Conservation (phyloP, 1,140 invertebrate species). For the Drosophila murphyi region DNA sequence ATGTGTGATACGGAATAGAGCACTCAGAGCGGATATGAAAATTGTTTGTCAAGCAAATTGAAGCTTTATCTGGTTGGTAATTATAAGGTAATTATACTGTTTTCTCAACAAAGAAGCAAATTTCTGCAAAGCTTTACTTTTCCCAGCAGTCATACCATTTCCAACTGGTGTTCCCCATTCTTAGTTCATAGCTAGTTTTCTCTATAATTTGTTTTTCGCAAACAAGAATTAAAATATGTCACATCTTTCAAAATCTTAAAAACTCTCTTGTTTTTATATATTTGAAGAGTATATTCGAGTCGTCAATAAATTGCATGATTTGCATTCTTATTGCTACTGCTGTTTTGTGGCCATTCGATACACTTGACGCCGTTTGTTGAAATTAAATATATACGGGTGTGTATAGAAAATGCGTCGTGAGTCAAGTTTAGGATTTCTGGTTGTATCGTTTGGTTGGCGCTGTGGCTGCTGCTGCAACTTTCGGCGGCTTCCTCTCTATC, state of each 20-base stretch:
- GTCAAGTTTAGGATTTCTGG: slow-evolving; percentile 77
- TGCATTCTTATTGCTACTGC: slow-evolving; percentile 5
- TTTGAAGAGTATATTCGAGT: slow-evolving; percentile 8
- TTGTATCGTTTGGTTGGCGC: slow-evolving; percentile 48
- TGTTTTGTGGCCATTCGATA: slow-evolving; percentile 62
- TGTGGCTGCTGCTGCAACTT: background rate
- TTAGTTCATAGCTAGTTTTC: background rate
- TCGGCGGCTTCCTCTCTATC: slow-evolving; percentile 23
- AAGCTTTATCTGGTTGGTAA: background rate
- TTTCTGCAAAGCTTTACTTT: too few species aligned
- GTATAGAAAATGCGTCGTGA: slow-evolving; percentile 76
- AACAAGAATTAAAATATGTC: too few species aligned
- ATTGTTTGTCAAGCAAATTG: too few species aligned
- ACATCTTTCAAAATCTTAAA: too few species aligned
- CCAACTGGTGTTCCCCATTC: too few species aligned
- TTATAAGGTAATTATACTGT: too few species aligned
- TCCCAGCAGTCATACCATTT: too few species aligned
- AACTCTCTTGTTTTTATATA: background rate
- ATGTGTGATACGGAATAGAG: too few species aligned
- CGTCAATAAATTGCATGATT: background rate
- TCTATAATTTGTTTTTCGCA: background rate
- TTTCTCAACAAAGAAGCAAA: too few species aligned
- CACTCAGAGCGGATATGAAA: too few species aligned
- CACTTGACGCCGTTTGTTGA: slow-evolving; percentile 70
- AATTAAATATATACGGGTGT: slow-evolving; percentile 66